Conservation (phyloP, 2,888 invertebrate genomes). For the Archips crataeganus region DNA sequence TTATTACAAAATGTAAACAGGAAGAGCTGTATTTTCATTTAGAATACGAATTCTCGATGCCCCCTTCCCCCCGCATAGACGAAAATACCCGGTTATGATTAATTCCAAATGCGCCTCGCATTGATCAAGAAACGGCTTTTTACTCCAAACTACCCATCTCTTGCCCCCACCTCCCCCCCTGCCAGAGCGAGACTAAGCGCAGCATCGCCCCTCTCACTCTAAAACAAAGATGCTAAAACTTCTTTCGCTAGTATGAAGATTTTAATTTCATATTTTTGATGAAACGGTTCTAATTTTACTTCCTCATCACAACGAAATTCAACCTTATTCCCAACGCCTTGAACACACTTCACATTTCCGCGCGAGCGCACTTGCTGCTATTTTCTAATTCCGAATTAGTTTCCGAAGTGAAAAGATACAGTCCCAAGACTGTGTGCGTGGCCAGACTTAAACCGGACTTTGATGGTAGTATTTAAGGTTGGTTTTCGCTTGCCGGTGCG, state of each 20-base stretch:
- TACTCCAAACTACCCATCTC: constrained; percentile 84
- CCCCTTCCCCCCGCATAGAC: constrained; percentile 72
- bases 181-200: constrained; percentile 81
- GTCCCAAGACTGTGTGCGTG: constrained; percentile 79
- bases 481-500: constrained; percentile 57
- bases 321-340: constrained; percentile 49
- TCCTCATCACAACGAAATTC: constrained; percentile 45
- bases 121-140: constrained; percentile 86
- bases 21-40: constrained; percentile 85
- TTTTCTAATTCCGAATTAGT: constrained; percentile 85
- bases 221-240: constrained; percentile 87
- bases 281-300: constrained; percentile 84
- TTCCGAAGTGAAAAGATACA: constrained; percentile 86
- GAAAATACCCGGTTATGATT: constrained; percentile 86
- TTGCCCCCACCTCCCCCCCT: constrained; percentile 48
- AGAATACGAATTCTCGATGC: constrained; percentile 82
- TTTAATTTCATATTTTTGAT: constrained; percentile 86
- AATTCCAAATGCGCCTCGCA: constrained; percentile 85
- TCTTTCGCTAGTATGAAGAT: constrained; percentile 86
- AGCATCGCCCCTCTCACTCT: constrained; percentile 80
- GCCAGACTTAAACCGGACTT: constrained; percentile 56
- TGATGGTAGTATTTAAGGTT: constrained; percentile 56
- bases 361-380: constrained; percentile 74
- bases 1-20: constrained; percentile 86
- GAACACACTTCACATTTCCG: constrained; percentile 47